phyloP scores from a whole-genome alignment of 2,888 invertebrate genomes.

The Theodoxus fluviatilis region DNA sequence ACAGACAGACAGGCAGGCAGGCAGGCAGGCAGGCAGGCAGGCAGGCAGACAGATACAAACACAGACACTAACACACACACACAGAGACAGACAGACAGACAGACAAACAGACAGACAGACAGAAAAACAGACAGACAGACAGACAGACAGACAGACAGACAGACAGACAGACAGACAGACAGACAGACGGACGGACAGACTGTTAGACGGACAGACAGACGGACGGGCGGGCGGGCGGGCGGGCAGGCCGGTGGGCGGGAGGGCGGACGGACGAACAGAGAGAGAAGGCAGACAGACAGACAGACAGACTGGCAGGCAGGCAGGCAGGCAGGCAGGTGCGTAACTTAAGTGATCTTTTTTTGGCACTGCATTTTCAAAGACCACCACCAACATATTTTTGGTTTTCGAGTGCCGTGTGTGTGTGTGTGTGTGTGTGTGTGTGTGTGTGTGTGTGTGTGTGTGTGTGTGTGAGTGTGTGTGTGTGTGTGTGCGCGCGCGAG shows the following conservation, averaged over 20 bases:
- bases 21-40: no score
- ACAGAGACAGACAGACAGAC: background rate
- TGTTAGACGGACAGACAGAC: background rate
- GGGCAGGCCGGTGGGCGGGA: no score
- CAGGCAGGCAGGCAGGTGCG: no score
- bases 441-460: slow-evolving; percentile 15
- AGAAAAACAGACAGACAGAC: background rate
- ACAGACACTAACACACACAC: background rate
- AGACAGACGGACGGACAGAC: background rate
- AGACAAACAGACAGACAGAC: background rate
- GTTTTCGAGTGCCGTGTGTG: background rate
- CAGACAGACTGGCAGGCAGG: slow-evolving; percentile 10
- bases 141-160: slow-evolving; percentile 12
- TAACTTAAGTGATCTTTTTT: no score
- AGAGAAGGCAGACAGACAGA: background rate
- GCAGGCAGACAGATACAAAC: no score
- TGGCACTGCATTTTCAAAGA: no score
- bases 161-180: no score
- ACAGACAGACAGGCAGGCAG: no score
- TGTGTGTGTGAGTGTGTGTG: slow-evolving; percentile 10
- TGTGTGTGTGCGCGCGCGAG: no score
- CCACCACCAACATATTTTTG: no score
- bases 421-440: slow-evolving; percentile 12
- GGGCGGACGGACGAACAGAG: background rate
- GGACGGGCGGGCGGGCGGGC: slow-evolving; percentile 1